Conservation (phyloP, 2,797 vertebrate species). For the Eptatretus atami region DNA sequence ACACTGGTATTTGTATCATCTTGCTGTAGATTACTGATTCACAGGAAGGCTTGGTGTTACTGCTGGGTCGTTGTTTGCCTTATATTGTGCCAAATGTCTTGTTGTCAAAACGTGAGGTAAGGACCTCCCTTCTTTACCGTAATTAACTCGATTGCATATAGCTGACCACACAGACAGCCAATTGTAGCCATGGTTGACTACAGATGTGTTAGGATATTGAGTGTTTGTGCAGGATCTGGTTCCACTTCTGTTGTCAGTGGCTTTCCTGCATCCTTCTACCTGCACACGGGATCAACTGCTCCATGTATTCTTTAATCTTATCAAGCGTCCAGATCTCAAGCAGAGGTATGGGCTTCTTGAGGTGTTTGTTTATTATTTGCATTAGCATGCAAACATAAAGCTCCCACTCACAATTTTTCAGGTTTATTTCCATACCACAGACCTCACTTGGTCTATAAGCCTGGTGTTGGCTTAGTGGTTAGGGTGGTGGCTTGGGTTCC, state of each 20-base stretch:
- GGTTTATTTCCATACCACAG: no score
- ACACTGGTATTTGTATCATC: slow-evolving; percentile 15
- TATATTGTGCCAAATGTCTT: slow-evolving; percentile 95
- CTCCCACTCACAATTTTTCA: no score
- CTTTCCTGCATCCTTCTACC: slow-evolving; percentile 84
- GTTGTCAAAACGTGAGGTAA: slow-evolving; percentile 81
- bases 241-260: slow-evolving; percentile 81
- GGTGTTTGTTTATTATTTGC: no score
- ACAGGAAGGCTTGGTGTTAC: slow-evolving; percentile 70
- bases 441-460: no score
- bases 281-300: slow-evolving; percentile 92
- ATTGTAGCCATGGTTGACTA: no score
- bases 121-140: no score
- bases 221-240: slow-evolving; percentile 43
- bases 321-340: slow-evolving; percentile 85
- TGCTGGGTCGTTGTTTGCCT: slow-evolving; percentile 86
- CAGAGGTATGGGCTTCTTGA: slow-evolving; percentile 29
- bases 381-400: no score
- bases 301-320: slow-evolving; percentile 91
- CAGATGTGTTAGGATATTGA: no score
- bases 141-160: no score
- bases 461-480: no score
- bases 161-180: no score
- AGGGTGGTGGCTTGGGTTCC: no score
- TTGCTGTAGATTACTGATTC: slow-evolving; percentile 84